These are phyloP conservation scores for Metallyticus violacea DNA, from an alignment of 2,888 invertebrate genomes.

Conservation along the genomic window DNA sequence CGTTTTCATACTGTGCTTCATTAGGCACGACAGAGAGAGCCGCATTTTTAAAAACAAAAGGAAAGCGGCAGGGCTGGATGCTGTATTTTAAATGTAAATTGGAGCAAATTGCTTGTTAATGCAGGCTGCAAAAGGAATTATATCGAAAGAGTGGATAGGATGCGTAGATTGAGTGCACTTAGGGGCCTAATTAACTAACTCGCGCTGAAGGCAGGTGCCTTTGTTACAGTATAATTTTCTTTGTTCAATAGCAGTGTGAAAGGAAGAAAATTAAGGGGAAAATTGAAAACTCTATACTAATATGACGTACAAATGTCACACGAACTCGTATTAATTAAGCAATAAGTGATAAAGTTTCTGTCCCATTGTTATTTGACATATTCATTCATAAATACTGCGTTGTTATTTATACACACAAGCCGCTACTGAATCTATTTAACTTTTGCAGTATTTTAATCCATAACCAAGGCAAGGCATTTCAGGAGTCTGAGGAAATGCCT, in stretches of 20 bases:
- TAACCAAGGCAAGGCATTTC: not conserved
- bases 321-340: too few species aligned
- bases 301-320: too few species aligned
- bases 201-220: too few species aligned
- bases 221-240: not conserved
- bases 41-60: not conserved
- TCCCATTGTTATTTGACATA: too few species aligned
- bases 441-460: not conserved
- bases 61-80: not conserved
- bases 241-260: too few species aligned
- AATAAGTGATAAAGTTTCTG: too few species aligned
- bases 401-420: too few species aligned
- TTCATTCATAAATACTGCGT: too few species aligned
- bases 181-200: not conserved
- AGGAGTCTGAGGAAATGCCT: not conserved
- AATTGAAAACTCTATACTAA: too few species aligned
- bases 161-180: not conserved
- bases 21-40: not conserved
- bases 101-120: not conserved
- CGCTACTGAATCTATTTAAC: not conserved
- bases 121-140: not conserved
- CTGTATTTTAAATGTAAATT: not conserved
- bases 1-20: not conserved
- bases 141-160: too few species aligned
- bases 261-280: too few species aligned